A percentile compares a stretch with the other conserved stretches of the same genome.
Evolutionary conservation across 2,797 vertebrate species (phyloP).

Genomic region (Paramormyrops hopkinsi): DNA sequence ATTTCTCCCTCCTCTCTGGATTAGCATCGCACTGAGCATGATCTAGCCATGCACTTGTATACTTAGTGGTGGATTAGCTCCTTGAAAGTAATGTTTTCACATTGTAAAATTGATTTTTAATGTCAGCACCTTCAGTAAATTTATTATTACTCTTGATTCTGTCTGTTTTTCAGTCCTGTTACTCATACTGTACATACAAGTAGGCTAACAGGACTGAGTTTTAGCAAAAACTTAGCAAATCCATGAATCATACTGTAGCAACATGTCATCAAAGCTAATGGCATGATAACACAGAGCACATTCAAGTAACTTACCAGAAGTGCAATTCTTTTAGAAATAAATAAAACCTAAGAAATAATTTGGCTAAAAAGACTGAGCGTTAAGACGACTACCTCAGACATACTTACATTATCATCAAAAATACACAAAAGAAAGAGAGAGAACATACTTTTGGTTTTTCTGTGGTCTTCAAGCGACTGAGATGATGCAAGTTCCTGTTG

Average conservation of each 20-base stretch:
- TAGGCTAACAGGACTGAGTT: neutral
- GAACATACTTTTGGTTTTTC: neutral
- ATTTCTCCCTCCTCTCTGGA: neutral
- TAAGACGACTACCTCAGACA: neutral
- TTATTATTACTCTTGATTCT: neutral
- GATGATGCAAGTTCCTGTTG: neutral
- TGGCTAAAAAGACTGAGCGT: neutral
- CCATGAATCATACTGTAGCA: neutral
- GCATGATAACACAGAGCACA: neutral
- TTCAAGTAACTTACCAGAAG: neutral
- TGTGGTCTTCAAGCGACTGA: neutral
- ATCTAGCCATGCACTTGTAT: neutral
- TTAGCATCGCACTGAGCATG: neutral
- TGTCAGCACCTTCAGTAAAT: neutral
- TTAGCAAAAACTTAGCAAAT: neutral
- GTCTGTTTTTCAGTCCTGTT: neutral
- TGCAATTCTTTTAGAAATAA: neutral
- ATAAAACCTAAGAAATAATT: neutral
- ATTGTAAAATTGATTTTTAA: neutral
- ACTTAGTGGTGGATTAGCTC: neutral
- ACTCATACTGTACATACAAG: neutral
- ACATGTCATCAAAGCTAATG: neutral
- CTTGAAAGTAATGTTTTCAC: neutral
- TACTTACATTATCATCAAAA: neutral
- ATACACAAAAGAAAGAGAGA: neutral